Conservation (phyloP, 2,888 invertebrate genomes). For the Metellina segmentata region DNA sequence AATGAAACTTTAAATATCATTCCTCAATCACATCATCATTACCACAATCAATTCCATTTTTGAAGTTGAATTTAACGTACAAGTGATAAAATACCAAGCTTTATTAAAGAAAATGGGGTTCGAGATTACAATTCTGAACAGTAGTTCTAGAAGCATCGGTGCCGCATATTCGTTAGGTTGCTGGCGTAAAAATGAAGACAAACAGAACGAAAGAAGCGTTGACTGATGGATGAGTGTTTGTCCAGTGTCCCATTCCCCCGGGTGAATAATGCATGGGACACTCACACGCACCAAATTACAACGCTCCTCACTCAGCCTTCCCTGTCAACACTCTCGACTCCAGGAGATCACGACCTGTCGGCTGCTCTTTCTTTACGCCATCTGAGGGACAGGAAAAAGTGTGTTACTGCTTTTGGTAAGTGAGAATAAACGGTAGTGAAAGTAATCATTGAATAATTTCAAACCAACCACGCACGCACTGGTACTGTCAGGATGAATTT, state of each 20-base stretch:
- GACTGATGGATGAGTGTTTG: constrained; percentile 44
- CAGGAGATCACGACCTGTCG: not conserved
- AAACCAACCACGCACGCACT: not conserved
- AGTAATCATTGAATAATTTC: not conserved
- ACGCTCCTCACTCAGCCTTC: constrained; percentile 49
- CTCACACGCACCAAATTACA: constrained; percentile 37
- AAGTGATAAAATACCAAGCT: too few relatives aligned
- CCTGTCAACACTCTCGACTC: constrained; percentile 29
- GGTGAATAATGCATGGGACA: constrained; percentile 66
- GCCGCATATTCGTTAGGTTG: too few relatives aligned
- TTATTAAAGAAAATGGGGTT: too few relatives aligned
- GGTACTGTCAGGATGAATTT: not conserved
- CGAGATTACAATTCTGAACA: too few relatives aligned
- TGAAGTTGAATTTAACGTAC: too few relatives aligned
- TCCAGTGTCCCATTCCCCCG: constrained; percentile 27
- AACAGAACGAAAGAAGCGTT: constrained; percentile 32
- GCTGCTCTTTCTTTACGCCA: not conserved
- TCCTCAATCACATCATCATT: too few relatives aligned
- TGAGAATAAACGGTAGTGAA: not conserved
- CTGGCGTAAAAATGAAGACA: constrained; percentile 9
- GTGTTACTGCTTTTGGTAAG: not conserved
- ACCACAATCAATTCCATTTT: too few relatives aligned
- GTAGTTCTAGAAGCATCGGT: too few relatives aligned
- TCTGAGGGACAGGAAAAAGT: not conserved
- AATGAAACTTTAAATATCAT: too few relatives aligned